Base-by-base conservation (phyloP, 2,888 invertebrate genomes). In the Cosmia pyralina region DNA sequence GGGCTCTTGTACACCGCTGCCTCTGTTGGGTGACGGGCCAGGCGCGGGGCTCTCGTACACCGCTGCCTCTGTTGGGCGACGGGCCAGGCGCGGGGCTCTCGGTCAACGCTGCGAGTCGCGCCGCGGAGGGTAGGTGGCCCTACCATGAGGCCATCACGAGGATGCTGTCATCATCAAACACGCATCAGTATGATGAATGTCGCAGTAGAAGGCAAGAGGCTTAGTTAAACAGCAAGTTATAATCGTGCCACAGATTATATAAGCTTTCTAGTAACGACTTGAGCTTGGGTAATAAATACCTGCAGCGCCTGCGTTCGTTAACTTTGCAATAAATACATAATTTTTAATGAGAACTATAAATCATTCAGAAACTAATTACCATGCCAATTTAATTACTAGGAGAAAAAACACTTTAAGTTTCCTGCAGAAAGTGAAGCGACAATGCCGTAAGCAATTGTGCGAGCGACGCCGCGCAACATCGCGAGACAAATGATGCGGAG, bases 401-500 rank as follows among this genome's bases (percentile, higher is more conserved):
- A 53, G 15, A 57, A 62, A 65, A 69, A 65, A 38, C 28, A 58
- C 13, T 55, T 28, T 15, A 15, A 58, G 44, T 66, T 69, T 38
- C 46, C n/a, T 59, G 58, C 57, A 38, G 57, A 63, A 66, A 55
- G 10, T n/a, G 59, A 41, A 48, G 38, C 6, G 57, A 55, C 46
- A 41, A 48, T 13, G 52, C 60, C 19, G 44, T 48, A 19, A 59
- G 41, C 62, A 52, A 55, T 50, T 55, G 57, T 53, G 64, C 58
- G 48, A 41, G 60, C 52, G 48, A 41, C 46, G 60, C 38, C 50
- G 48, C 34, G 65, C 19, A 78, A 52, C 74, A 44, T 41, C 50
- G 46, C 19, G 57, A 81, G 67, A 81, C 71, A 77, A 82, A 82
- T 66, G 73, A 80, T 83, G 63, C 46, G 15, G 44, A 52, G 55